Evolutionary conservation across 2,888 invertebrate species (phyloP).

Genomic region (Agelastica alni): DNA sequence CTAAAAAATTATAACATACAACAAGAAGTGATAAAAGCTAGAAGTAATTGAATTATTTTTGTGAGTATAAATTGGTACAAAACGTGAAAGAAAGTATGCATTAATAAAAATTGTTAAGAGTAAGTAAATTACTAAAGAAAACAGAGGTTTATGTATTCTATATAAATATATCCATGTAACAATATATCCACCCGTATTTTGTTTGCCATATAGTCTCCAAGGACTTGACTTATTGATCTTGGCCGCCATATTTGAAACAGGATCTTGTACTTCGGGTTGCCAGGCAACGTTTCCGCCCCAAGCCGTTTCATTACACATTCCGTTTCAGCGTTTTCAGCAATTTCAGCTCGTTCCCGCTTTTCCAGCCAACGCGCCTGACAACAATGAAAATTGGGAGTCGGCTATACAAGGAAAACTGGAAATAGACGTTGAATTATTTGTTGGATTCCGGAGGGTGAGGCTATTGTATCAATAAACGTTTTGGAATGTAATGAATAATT

Average conservation of each 20-base stretch:
- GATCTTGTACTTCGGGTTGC: slow-evolving; percentile 49
- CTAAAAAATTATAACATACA: not conserved
- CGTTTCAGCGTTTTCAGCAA: slow-evolving; percentile 27
- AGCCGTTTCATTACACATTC: slow-evolving; percentile 43
- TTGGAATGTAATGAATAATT: no score
- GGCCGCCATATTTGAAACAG: slow-evolving; percentile 51
- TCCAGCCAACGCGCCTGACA: slow-evolving; percentile 33
- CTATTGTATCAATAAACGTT: no score
- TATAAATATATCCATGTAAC: not conserved
- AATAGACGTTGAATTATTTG: not conserved
- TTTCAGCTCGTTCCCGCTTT: slow-evolving; percentile 28
- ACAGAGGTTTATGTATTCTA: no score
- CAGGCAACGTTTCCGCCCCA: slow-evolving; percentile 52
- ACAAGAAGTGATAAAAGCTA: not conserved
- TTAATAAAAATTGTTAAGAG: no score
- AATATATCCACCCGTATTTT: not conserved
- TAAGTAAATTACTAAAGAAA: no score
- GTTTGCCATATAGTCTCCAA: slow-evolving; percentile 41
- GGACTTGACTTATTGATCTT: slow-evolving; percentile 57
- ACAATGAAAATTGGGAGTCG: slow-evolving; percentile 30
- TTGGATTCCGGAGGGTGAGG: not conserved
- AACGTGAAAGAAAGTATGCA: not conserved
- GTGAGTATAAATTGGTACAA: not conserved
- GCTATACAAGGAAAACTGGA: slow-evolving; percentile 15
- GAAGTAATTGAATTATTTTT: not conserved